A percentile compares a stretch with the other conserved stretches of the same genome.
phyloP scores from a whole-genome alignment of 1,140 invertebrate species.

The Drosophila fuyamai region DNA sequence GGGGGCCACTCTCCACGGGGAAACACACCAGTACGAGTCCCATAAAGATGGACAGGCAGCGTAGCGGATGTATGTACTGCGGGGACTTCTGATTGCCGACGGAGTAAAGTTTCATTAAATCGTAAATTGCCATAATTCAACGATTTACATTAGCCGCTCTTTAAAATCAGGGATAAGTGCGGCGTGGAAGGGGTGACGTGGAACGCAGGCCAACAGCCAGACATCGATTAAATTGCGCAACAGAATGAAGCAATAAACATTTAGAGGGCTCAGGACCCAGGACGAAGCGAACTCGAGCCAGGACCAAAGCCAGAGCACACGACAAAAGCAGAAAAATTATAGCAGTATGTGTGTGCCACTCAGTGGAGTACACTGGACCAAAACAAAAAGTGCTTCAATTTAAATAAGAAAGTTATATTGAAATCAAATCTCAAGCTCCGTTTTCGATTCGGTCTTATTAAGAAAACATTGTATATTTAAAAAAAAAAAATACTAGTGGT shows the following conservation, averaged over 20 bases:
- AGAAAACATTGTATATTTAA: no score
- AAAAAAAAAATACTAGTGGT: no score
- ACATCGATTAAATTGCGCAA: slow-evolving; percentile 82
- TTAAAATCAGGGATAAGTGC: slow-evolving; percentile 59
- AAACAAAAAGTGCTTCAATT: not conserved
- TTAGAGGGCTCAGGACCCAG: slow-evolving; percentile 62
- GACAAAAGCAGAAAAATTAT: slow-evolving; percentile 59
- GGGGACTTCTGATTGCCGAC: slow-evolving; percentile 32
- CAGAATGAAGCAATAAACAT: slow-evolving; percentile 83
- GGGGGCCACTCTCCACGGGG: not conserved
- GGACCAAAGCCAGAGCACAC: slow-evolving; percentile 29
- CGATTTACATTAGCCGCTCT: slow-evolving; percentile 79
- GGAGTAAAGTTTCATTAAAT: slow-evolving; percentile 65
- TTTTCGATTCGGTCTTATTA: no score
- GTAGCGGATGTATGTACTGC: slow-evolving; percentile 4
- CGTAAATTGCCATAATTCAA: slow-evolving; percentile 74
- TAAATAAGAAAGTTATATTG: no score
- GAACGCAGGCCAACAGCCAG: slow-evolving; percentile 38
- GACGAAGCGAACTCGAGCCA: slow-evolving; percentile 37
- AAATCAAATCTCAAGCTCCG: no score
- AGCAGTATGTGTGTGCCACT: slow-evolving; percentile 24
- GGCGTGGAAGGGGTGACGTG: not conserved
- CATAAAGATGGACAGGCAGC: slow-evolving; percentile 30
- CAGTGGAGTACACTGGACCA: slow-evolving; percentile 4
- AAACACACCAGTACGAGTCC: not conserved